Percentiles rank a stretch among this genome's conserved stretches.
Evolutionary conservation across 2,888 invertebrate genomes (phyloP).

Genomic region (Apotomis capreana): DNA sequence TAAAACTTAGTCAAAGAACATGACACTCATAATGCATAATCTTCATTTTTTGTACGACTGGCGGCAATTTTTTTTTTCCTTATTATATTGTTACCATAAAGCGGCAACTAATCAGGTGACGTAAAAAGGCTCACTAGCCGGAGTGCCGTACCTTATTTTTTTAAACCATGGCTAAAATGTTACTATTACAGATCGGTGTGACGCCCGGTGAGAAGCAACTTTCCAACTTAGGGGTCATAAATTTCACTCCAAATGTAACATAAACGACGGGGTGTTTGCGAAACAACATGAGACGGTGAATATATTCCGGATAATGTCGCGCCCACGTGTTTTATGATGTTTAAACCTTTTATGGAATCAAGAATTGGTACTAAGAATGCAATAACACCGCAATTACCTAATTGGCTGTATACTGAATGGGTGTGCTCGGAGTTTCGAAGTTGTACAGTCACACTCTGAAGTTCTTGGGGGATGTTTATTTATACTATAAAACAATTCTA

Average conservation of each 20-base stretch:
- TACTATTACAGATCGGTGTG: slow-evolving; percentile 44
- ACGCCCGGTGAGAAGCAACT: slow-evolving; percentile 40
- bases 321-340: slow-evolving; percentile 31
- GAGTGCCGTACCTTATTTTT: too few relatives aligned
- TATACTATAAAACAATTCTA: too few relatives aligned
- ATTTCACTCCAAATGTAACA: slow-evolving; percentile 47
- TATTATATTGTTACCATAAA: too few relatives aligned
- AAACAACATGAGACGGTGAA: slow-evolving; percentile 30
- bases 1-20: too few relatives aligned
- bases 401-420: slow-evolving; percentile 1
- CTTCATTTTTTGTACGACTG: too few relatives aligned
- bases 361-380: slow-evolving; percentile 9
- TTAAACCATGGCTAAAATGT: too few relatives aligned
- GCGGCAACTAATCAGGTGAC: too few relatives aligned
- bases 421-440: too few relatives aligned
- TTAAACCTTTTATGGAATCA: slow-evolving; percentile 38
- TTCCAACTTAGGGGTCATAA: slow-evolving; percentile 48
- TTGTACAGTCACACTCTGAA: too few relatives aligned
- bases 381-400: slow-evolving; percentile 9
- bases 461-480: neutral
- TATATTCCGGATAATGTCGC: slow-evolving; percentile 28
- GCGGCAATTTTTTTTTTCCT: too few relatives aligned
- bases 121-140: too few relatives aligned
- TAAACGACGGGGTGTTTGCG: slow-evolving; percentile 43
- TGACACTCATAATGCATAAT: too few relatives aligned